Percentiles rank a stretch among this genome's conserved stretches.
phyloP scores from a whole-genome alignment of 23 tunicate species.

The Styela clava region DNA sequence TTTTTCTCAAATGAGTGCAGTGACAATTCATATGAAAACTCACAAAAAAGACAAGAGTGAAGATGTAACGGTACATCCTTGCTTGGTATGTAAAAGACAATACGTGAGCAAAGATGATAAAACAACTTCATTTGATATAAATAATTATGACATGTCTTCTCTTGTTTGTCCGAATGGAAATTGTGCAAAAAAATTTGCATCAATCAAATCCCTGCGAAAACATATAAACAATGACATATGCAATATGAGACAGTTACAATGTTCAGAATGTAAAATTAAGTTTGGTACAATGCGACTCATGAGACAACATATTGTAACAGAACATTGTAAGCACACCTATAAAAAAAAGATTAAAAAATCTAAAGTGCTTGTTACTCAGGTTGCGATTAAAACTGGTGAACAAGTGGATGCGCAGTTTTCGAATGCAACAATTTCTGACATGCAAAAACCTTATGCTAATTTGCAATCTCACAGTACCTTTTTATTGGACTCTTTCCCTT shows the following conservation, averaged over 20 bases:
- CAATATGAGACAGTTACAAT: constrained; percentile 12
- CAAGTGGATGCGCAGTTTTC: too few relatives aligned
- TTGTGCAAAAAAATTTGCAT: constrained; percentile 24
- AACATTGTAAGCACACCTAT: constrained; percentile 20
- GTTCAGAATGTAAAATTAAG: constrained; percentile 11
- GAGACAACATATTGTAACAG: constrained; percentile 9
- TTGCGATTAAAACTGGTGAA: too few relatives aligned
- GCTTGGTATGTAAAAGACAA: constrained; percentile 9
- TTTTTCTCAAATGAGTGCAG: constrained; percentile 19
- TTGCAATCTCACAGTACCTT: not conserved
- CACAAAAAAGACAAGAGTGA: not conserved
- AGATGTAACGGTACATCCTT: not conserved
- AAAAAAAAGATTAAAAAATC: not conserved
- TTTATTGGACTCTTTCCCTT: not conserved
- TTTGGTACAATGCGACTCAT: not conserved
- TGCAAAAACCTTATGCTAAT: too few relatives aligned
- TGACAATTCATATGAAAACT: constrained; percentile 10
- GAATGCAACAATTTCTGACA: too few relatives aligned
- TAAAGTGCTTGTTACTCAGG: too few relatives aligned
- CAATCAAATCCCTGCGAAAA: constrained; percentile 4
- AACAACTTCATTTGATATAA: not conserved
- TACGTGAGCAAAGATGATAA: constrained; percentile 19
- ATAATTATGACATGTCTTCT: not conserved
- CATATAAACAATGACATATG: constrained; percentile 20
- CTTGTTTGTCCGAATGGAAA: constrained; percentile 28